phyloP scores from a whole-genome alignment of 2,113 vertebrate species.

The Agelaius tricolor region DNA sequence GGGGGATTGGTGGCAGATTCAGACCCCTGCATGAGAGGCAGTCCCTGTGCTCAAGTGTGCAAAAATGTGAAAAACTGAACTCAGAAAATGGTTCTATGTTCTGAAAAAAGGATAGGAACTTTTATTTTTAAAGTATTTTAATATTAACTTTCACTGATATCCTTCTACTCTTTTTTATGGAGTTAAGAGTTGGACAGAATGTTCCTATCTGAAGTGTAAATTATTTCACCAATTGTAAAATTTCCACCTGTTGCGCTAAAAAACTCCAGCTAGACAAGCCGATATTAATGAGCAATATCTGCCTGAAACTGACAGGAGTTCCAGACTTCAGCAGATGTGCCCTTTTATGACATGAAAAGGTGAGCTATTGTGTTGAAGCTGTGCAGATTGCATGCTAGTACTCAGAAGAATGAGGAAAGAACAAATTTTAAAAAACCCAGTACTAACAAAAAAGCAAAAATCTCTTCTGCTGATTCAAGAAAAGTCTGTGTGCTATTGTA shows the following conservation, averaged over 20 bases:
- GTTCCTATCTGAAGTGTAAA: not conserved
- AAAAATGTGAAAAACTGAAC: not conserved
- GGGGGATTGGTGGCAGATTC: not conserved
- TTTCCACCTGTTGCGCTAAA: not conserved
- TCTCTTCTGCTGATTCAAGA: not conserved
- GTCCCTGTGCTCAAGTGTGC: not conserved
- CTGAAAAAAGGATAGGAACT: not conserved
- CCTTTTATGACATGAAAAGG: not conserved
- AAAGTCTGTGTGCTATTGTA: not conserved
- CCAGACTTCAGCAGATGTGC: not conserved
- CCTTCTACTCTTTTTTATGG: not conserved
- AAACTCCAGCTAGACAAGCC: not conserved
- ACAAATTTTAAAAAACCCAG: accelerated
- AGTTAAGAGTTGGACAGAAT: not conserved
- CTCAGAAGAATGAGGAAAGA: not conserved
- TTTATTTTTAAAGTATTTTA: not conserved
- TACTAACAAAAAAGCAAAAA: not conserved
- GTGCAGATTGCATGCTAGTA: not conserved
- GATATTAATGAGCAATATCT: not conserved
- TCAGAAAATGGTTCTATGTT: not conserved
- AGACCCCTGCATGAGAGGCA: not conserved
- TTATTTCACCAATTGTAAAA: not conserved
- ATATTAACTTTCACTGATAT: not conserved
- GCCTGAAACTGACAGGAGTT: not conserved
- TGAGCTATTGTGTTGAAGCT: not conserved